phyloP scores from a whole-genome alignment of 2,113 vertebrate species.

The Zootoca vivipara region DNA sequence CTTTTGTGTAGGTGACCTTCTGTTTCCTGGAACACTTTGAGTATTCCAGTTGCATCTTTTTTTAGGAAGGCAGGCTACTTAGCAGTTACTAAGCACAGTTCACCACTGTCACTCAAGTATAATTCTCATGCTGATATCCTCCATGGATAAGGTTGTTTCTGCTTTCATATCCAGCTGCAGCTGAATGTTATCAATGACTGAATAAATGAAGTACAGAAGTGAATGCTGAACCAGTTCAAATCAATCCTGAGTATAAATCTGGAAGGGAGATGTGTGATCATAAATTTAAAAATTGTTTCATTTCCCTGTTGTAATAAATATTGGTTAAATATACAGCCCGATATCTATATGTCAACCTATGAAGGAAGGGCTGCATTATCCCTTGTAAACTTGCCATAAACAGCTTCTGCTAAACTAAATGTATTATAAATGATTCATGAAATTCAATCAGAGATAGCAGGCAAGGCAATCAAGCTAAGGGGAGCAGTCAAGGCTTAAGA shows the following conservation, averaged over 20 bases:
- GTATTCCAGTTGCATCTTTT: constrained; percentile 47
- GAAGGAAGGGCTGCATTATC: constrained; percentile 34
- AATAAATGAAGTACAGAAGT: constrained; percentile 52
- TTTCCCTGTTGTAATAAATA: constrained; percentile 47
- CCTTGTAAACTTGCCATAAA: constrained; percentile 42
- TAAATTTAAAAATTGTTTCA: constrained; percentile 42
- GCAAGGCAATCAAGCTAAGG: constrained; percentile 26
- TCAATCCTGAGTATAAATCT: constrained; percentile 51
- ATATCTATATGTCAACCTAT: constrained; percentile 19
- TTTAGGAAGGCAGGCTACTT: constrained; percentile 48
- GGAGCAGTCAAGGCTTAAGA: constrained; percentile 11
- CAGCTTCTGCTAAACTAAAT: constrained; percentile 44
- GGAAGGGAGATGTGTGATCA: constrained; percentile 29
- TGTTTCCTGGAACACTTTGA: constrained; percentile 15
- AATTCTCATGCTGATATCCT: constrained; percentile 63
- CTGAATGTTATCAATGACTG: constrained; percentile 52
- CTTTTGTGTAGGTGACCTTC: constrained; percentile 34
- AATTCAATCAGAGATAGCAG: constrained; percentile 42
- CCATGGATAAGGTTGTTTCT: constrained; percentile 59
- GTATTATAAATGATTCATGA: constrained; percentile 51
- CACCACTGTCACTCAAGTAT: constrained; percentile 63
- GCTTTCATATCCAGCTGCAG: constrained; percentile 48
- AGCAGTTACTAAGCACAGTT: constrained; percentile 48
- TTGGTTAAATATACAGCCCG: constrained; percentile 23
- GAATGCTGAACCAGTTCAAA: constrained; percentile 46